A percentile compares a stretch with the other conserved stretches of the same genome.
phyloP scores from a whole-genome alignment of 2,113 vertebrate genomes.

The Phalacrocorax brasilianus region DNA sequence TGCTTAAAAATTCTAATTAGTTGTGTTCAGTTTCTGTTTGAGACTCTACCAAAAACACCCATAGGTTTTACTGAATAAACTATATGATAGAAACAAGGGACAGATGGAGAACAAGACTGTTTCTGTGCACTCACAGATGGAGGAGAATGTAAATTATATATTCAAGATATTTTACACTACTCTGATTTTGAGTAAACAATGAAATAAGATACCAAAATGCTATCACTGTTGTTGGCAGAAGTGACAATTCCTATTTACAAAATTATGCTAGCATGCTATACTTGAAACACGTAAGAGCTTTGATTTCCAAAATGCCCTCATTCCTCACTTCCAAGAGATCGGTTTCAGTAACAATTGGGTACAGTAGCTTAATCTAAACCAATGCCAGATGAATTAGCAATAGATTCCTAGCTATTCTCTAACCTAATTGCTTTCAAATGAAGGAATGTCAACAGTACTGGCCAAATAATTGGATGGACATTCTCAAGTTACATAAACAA shows the following conservation, averaged over 20 bases:
- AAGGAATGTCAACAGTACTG: neutral
- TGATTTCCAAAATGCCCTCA: neutral
- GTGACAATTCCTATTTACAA: neutral
- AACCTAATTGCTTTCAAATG: neutral
- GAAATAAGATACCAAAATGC: conserved; percentile 1
- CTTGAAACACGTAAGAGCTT: neutral
- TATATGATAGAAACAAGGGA: neutral
- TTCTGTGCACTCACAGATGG: conserved; percentile 25
- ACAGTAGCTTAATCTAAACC: neutral
- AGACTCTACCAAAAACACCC: neutral
- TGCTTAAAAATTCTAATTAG: neutral
- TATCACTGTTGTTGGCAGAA: neutral
- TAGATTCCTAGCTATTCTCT: neutral
- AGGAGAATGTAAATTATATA: neutral
- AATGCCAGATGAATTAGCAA: neutral
- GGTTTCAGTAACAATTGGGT: neutral
- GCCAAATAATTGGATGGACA: neutral
- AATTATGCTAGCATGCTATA: neutral
- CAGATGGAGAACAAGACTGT: conserved; percentile 42
- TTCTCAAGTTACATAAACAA: neutral
- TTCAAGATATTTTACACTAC: neutral
- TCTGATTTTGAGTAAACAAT: conserved; percentile 27
- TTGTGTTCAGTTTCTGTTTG: neutral
- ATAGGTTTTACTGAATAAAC: neutral
- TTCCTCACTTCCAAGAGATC: neutral